Percentiles rank a stretch among this genome's conserved stretches.
Evolutionary conservation across 2,888 invertebrate genomes (phyloP).

Genomic region (Sinelater perroti): DNA sequence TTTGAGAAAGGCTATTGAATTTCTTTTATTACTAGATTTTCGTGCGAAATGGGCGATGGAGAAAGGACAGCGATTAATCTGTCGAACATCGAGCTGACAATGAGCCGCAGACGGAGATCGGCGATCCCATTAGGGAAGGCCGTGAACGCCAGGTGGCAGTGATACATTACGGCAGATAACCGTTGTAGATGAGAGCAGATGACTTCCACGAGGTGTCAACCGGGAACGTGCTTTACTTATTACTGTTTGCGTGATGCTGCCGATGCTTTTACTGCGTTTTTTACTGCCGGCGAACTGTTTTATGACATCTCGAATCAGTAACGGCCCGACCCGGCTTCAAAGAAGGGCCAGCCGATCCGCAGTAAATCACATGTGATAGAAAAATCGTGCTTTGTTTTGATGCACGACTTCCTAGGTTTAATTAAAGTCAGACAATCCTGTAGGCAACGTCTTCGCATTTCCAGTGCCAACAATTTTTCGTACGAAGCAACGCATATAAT

Average conservation of each 20-base stretch:
- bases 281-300: conserved; percentile 5
- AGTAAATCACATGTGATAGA: too few relatives aligned
- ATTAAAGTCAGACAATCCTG: too few relatives aligned
- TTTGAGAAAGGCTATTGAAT: not conserved
- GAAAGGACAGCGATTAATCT: too few relatives aligned
- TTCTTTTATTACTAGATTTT: too few relatives aligned
- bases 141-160: conserved; percentile 30
- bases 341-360: not conserved
- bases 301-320: conserved; percentile 6
- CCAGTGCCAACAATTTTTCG: too few relatives aligned
- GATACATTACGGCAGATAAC: conserved; percentile 31
- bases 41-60: too few relatives aligned
- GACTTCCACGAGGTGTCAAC: conserved; percentile 29
- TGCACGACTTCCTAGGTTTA: too few relatives aligned
- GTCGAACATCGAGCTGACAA: not conserved
- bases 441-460: too few relatives aligned
- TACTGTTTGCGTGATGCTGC: conserved; percentile 17
- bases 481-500: too few relatives aligned
- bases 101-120: conserved; percentile 12
- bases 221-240: conserved; percentile 28
- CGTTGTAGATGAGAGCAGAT: conserved; percentile 32
- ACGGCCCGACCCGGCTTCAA: not conserved
- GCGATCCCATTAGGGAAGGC: conserved; percentile 21
- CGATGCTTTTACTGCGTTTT: conserved; percentile 7
- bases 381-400: too few relatives aligned